Evolutionary conservation across 2,888 invertebrate genomes (phyloP), one percentile per base, ranked within the genome.

Genomic region (Stenoptilia bipunctidactyla): DNA sequence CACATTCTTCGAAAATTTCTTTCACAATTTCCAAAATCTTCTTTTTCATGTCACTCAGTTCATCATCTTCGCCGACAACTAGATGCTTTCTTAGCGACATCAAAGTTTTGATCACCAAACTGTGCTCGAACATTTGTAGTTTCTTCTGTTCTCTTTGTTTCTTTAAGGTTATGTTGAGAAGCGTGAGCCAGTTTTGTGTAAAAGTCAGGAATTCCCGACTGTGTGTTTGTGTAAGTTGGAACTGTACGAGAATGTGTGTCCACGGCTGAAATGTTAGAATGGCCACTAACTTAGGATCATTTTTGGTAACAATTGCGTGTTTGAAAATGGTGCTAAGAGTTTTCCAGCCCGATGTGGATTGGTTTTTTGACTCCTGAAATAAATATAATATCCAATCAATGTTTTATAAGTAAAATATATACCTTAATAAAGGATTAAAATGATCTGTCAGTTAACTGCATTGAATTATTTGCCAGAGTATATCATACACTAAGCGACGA

Each of bases 191-290:
- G 42, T 66, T 70, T 36, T 66, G 62, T 4, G 59, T 52, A 40
- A 79, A 82, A 1, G 58, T 58, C 1, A 82, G 44, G 46, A 80
- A 82, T 45, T 82, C 80, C 5, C 56, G 47, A 0, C 71, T 66
- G 0, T 65, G 46, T 3, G 58, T 62, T 37, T 77, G 73, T 6
- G 74, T 62, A n/a, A 79, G 46, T 62, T 80, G 79, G 46, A 77
- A 83, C 40, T 72, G 64, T 52, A 82, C 61, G 1, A 83, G 51
- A 0, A 62, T 66, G 48, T 74, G 69, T 0, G 76, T 80, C 82
- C 82, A 82, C 0, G 79, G 74, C 47, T 83, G 82, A 0, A 72
- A 70, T 1, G 77, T 76, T 0, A 82, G 53, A 1, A 55, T 63
- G 1, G 69, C 66, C 1, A 73, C 66, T 2, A 83, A 41, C 38